Base-by-base conservation (phyloP, 2,113 vertebrate species). In the Plotosus lineatus region DNA sequence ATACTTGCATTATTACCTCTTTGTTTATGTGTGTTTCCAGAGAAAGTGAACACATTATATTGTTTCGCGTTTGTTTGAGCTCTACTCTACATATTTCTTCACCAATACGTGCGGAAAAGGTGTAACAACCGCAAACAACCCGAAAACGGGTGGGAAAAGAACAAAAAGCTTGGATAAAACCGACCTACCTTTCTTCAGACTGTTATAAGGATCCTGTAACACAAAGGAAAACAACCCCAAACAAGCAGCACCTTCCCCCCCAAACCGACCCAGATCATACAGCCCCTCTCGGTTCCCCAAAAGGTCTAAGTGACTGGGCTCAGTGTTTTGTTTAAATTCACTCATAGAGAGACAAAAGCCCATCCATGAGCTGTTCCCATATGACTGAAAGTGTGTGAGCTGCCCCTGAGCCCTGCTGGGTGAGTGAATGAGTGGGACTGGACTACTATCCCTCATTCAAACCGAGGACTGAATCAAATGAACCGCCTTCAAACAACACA, bases 131-230 rank as follows among this genome's bases (percentile, higher is more conserved):
- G n/a, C n/a, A n/a, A n/a, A n/a, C n/a, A n/a, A n/a, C n/a, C n/a
- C n/a, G 15, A 71, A 71, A 26, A 9, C 1, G 23, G 2, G 63
- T n/a, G n/a, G 19, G 42, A 23, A 48, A 1, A 48, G 4, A 55
- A 55, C 19, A 23, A 6, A 48, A 48, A 46, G 66, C 61, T 21
- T 65, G 11, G 5, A 17, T n/a, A 68, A 71, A 28, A 15, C n/a
- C 42, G 26, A 69, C 26, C 48, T 71, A 48, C 68, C 68, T 71
- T 71, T 71, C 66, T 71, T 19, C 68, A 48, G 36, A 66, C 10
- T 68, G 15, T 1, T 72, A 46, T 72, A 46, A 72, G 26, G 69
- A 72, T 72, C 69, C 66, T 46, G 46, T 2, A 50, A 71, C 68
- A 71, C 44, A 71, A 48, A 71, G 68, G n/a, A 36, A 66, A 42